Evolutionary conservation across 23 tunicate genomes (phyloP), one percentile per base, ranked within the genome.

Genomic region (Halocynthia roretzi): DNA sequence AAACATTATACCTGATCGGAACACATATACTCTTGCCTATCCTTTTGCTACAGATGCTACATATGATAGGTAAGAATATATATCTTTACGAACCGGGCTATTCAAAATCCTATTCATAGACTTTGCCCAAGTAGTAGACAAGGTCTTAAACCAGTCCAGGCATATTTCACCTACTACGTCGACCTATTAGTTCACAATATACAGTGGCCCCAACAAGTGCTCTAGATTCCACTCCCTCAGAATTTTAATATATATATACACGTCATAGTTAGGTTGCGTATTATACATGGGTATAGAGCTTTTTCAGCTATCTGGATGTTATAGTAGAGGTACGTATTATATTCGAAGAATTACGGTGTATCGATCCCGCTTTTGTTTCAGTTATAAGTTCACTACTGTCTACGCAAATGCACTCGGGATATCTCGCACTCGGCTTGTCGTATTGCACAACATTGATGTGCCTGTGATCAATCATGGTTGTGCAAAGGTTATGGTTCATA

Each of bases 311-410:
- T 31, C 44, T 31, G 44, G 44, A 31, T 31, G 4, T 31, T 0
- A 31, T 31, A 31, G 44, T 31, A 0, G 44, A 31, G 44, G 44
- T 31, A 4, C 44, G 44, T 31, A 31, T 31, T 31, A 31, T 31
- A 31, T 31, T 31, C 44, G 44, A 31, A 31, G 44, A 31, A 31
- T 31, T 31, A 31, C 44, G 44, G 44, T 31, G 44, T 31, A 58
- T 14, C 64, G 18, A 58, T 58, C n/a, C 71, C 23, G 5, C 23
- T 22, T 12, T 23, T 61, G 70, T 54, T 82, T 62, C 77, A 89
- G 96, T 63, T 89, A 83, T 55, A 75, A 80, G 20, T 89, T 89
- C 79, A 84, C 85, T 6, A 40, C 72, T 0, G 84, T 85, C 6
- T 77, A 83, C 6, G 88, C 96, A 6, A 65, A 53, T 9, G 22